phyloP scores from a whole-genome alignment of 2,888 invertebrate species.

The Escarpia spicata region DNA sequence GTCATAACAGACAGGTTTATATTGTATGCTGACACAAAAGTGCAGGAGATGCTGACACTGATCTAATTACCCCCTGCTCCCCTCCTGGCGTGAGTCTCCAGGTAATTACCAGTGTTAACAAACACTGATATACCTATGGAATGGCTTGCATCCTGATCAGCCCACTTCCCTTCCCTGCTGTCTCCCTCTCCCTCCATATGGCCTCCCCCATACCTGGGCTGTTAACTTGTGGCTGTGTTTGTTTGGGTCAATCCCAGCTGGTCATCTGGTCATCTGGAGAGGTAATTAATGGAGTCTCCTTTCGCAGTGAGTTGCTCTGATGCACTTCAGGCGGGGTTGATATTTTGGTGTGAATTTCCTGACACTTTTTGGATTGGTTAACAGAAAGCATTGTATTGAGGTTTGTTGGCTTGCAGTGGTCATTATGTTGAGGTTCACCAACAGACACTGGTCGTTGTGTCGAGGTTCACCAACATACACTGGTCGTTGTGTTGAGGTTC shows the following conservation, averaged over 20 bases:
- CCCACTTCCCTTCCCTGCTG: neutral
- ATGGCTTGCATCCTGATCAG: neutral
- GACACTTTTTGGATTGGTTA: too few species aligned
- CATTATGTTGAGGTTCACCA: too few species aligned
- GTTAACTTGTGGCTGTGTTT: slow-evolving; percentile 13
- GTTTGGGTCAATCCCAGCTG: neutral
- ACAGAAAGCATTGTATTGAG: too few species aligned
- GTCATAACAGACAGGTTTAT: neutral
- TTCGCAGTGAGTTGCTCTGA: neutral
- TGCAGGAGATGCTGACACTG: neutral
- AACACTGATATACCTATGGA: neutral
- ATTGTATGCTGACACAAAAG: neutral
- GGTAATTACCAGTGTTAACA: slow-evolving; percentile 1
- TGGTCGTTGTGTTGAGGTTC: neutral
- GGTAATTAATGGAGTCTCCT: neutral
- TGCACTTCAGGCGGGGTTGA: neutral
- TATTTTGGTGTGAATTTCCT: too few species aligned
- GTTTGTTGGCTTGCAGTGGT: too few species aligned
- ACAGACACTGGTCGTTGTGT: neutral
- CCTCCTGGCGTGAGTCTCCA: neutral
- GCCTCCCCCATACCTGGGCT: neutral
- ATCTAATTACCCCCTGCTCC: neutral
- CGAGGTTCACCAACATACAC: neutral
- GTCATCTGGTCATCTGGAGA: neutral
- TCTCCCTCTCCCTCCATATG: slow-evolving; percentile 20